A percentile compares a stretch with the other conserved stretches of the same genome.
Conservation (phyloP, 2,888 invertebrate species). For the Ectobius pallidus region DNA sequence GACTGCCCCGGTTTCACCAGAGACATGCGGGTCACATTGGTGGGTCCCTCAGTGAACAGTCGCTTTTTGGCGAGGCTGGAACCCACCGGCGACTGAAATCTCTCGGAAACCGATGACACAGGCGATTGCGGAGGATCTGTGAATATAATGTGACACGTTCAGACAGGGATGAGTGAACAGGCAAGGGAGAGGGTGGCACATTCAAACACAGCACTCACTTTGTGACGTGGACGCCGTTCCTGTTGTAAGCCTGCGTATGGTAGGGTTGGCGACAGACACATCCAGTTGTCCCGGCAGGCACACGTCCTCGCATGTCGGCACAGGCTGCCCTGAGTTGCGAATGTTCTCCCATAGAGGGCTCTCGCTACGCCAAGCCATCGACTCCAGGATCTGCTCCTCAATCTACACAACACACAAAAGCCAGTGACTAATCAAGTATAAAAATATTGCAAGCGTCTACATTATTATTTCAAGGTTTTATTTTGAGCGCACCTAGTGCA, state of each 20-base stretch:
- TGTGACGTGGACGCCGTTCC: neutral
- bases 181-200: neutral
- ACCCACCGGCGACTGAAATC: slow-evolving; percentile 69
- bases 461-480: too few species aligned
- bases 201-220: slow-evolving; percentile 25
- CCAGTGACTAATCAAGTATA: too few species aligned
- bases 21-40: slow-evolving; percentile 42
- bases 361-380: slow-evolving; percentile 83
- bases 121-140: slow-evolving; percentile 48
- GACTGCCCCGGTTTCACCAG: slow-evolving; percentile 63
- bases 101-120: slow-evolving; percentile 54
- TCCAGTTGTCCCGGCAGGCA: slow-evolving; percentile 63
- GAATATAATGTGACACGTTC: neutral
- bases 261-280: slow-evolving; percentile 46
- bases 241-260: slow-evolving; percentile 38
- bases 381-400: slow-evolving; percentile 93
- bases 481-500: too few species aligned
- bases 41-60: slow-evolving; percentile 49
- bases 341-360: slow-evolving; percentile 90
- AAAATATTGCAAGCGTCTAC: too few species aligned
- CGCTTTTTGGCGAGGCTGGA: slow-evolving; percentile 55
- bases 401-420: too few species aligned
- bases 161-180: neutral
- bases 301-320: slow-evolving; percentile 81
- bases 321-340: slow-evolving; percentile 60